phyloP scores from a whole-genome alignment of 2,113 vertebrate genomes.

The Chlorodrepanis virens region DNA sequence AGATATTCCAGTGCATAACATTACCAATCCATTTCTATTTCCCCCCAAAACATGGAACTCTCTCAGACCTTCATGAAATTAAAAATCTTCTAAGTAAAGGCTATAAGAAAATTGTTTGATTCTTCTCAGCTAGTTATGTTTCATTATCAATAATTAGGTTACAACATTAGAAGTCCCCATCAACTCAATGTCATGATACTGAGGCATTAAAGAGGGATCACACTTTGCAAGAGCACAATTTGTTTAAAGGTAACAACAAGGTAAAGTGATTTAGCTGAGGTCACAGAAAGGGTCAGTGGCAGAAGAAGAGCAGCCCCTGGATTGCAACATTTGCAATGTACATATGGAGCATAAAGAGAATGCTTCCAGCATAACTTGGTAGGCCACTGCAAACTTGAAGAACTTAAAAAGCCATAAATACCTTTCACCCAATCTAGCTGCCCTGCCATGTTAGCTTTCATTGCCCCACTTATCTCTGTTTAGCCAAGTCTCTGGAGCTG shows the following conservation, averaged over 20 bases:
- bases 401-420: neutral
- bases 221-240: neutral
- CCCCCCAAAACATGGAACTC: neutral
- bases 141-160: neutral
- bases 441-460: neutral
- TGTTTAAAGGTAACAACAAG: neutral
- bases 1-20: neutral
- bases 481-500: neutral
- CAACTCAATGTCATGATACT: neutral
- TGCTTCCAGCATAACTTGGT: neutral
- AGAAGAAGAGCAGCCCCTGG: neutral
- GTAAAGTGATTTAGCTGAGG: neutral
- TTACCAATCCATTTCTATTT: neutral
- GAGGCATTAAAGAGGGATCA: neutral
- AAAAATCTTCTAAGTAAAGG: neutral
- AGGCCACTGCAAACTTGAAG: neutral
- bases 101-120: neutral
- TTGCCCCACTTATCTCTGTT: rapidly evolving
- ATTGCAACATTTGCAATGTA: neutral
- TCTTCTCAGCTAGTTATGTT: neutral
- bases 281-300: neutral
- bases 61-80: neutral
- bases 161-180: neutral
- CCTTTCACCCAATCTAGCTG: neutral
- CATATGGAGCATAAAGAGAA: neutral